Conservation (phyloP, 2,888 invertebrate genomes). For the Orthonychiurus folsomi region DNA sequence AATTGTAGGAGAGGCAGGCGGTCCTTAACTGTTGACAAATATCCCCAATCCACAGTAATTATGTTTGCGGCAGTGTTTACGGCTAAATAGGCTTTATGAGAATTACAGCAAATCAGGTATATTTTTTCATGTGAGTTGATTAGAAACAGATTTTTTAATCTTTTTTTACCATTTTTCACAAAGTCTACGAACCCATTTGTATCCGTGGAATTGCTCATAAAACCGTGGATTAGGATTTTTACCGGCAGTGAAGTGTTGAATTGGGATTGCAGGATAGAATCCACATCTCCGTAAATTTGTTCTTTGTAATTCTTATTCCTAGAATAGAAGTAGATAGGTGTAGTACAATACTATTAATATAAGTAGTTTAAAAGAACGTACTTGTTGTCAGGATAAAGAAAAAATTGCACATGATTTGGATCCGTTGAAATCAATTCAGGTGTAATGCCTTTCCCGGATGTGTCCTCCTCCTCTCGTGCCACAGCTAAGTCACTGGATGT, state of each 20-base stretch:
- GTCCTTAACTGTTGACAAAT: slow-evolving; percentile 1
- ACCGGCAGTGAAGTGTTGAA: not conserved
- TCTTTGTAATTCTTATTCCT: slow-evolving; percentile 4
- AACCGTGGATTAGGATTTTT: slow-evolving; percentile 11
- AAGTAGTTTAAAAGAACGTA: not conserved
- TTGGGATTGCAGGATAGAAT: not conserved
- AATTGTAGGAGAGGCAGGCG: not conserved
- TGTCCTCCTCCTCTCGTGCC: too few relatives aligned
- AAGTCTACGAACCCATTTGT: slow-evolving; percentile 4
- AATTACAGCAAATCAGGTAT: not conserved
- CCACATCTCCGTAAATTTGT: not conserved
- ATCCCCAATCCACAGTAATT: slow-evolving; percentile 10
- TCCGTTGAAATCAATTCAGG: slow-evolving; percentile 5
- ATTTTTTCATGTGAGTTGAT: not conserved
- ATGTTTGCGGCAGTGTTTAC: slow-evolving; percentile 8
- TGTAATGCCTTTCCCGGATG: too few relatives aligned
- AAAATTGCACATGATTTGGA: not conserved
- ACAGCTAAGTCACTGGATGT: too few relatives aligned
- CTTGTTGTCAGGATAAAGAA: slow-evolving; percentile 2
- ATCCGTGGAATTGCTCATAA: not conserved
- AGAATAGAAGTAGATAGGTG: not conserved
- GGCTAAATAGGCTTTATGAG: slow-evolving; percentile 8
- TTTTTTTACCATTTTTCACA: slow-evolving; percentile 11
- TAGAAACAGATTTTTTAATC: not conserved
- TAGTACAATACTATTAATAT: not conserved